These are phyloP conservation scores for Tetanocera ferruginea DNA, from an alignment of 2,888 invertebrate species.

Conservation along the genomic window DNA sequence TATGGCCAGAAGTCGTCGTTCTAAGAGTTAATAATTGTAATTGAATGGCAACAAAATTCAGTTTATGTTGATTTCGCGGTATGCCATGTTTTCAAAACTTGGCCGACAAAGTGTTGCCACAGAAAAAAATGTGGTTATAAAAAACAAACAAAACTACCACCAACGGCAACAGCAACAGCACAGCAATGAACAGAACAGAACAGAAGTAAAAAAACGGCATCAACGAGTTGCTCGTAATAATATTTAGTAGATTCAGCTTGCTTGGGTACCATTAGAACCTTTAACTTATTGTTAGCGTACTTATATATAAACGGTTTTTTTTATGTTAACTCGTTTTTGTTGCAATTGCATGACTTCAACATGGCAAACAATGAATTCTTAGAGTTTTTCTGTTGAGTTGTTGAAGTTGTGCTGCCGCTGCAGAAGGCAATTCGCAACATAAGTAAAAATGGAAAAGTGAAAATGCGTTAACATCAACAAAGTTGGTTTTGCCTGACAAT, in stretches of 20 bases:
- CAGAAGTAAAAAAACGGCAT: constrained; percentile 1
- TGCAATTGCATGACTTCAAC: neutral
- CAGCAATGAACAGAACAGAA: neutral
- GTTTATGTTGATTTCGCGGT: constrained; percentile 29
- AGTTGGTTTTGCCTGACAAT: too few species aligned
- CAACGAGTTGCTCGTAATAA: constrained; percentile 17
- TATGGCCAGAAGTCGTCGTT: constrained; percentile 35
- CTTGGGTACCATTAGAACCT: too few species aligned
- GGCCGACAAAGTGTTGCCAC: neutral
- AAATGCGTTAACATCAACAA: too few species aligned
- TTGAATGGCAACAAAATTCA: constrained; percentile 46
- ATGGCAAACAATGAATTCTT: neutral
- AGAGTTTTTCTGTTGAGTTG: neutral
- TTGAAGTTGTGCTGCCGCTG: neutral
- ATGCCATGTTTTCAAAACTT: constrained; percentile 15
- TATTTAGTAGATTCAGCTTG: too few species aligned
- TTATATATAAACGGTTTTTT: too few species aligned
- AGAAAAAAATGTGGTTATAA: neutral
- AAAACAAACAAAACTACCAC: neutral
- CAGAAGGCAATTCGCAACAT: neutral
- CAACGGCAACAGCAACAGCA: neutral
- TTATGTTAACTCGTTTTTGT: neutral
- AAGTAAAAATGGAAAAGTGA: neutral
- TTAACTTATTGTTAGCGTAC: too few species aligned
- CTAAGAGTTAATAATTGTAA: constrained; percentile 42